These are phyloP conservation scores for Neoitamus cyanurus DNA, from an alignment of 2,888 invertebrate species.

Conservation along the genomic window DNA sequence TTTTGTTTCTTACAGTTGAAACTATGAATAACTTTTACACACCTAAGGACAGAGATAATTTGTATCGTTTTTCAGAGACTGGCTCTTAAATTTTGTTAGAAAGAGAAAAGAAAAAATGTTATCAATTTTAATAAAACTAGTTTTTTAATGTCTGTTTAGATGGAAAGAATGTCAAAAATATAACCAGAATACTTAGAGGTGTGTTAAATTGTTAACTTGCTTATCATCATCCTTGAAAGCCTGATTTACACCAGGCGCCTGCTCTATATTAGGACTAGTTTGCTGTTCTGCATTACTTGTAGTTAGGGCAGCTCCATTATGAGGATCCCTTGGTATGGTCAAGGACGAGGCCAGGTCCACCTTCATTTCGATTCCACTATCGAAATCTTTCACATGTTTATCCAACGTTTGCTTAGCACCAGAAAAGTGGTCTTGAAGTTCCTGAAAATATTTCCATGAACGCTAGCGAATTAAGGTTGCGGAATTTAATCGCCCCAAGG, in stretches of 20 bases:
- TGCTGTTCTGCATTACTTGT: background rate
- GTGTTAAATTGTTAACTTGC: background rate
- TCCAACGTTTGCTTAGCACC: background rate
- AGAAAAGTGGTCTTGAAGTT: slow-evolving; percentile 9
- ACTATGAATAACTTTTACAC: no score
- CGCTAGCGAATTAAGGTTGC: background rate
- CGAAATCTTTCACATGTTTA: background rate
- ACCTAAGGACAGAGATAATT: no score
- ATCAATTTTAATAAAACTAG: no score
- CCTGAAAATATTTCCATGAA: background rate
- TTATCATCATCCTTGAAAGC: background rate
- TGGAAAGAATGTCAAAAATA: background rate
- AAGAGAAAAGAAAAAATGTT: no score
- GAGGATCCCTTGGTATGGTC: background rate
- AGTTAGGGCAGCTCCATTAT: background rate
- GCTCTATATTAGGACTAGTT: background rate
- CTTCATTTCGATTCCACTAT: background rate
- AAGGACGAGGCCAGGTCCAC: background rate
- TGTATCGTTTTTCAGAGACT: no score
- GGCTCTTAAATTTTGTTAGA: no score
- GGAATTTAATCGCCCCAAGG: slow-evolving; percentile 67
- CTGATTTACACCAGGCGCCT: background rate
- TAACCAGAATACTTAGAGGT: background rate
- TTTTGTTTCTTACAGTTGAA: background rate
- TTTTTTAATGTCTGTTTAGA: no score